A percentile compares a stretch with the other conserved stretches of the same genome.
Evolutionary conservation across 1,140 invertebrate species (phyloP).

Genomic region (Trialeurodes vaporariorum): DNA sequence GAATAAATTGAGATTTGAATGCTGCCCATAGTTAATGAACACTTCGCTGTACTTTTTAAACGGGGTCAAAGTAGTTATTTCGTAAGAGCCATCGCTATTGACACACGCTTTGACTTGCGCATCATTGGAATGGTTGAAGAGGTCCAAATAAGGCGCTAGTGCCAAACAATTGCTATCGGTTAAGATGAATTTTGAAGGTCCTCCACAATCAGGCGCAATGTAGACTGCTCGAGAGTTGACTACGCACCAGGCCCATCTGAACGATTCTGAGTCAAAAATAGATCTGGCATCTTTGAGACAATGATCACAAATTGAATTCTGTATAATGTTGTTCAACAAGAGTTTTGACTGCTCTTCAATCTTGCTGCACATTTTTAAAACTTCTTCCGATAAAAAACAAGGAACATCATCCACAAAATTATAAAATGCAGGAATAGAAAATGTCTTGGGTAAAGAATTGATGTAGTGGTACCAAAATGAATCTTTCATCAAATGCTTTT

Average conservation of each 20-base stretch:
- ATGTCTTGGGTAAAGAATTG: conserved; percentile 33
- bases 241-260: conserved; percentile 40
- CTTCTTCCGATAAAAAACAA: conserved; percentile 19
- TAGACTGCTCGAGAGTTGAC: conserved; percentile 48
- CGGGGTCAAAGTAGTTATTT: conserved; percentile 21
- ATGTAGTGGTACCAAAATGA: conserved; percentile 35
- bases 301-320: conserved; percentile 20
- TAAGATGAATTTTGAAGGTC: conserved; percentile 18
- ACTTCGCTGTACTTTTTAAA: conserved; percentile 26
- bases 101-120: conserved; percentile 23
- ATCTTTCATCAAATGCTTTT: conserved; percentile 22
- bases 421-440: conserved; percentile 30
- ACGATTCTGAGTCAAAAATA: conserved; percentile 25
- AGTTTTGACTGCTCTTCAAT: conserved; percentile 19
- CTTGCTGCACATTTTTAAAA: conserved; percentile 19
- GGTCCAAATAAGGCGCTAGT: conserved; percentile 48
- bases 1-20: conserved; percentile 26
- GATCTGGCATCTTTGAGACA: conserved; percentile 18
- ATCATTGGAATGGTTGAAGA: conserved; percentile 44
- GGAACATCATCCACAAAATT: conserved; percentile 5
- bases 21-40: conserved; percentile 29
- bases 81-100: conserved; percentile 20
- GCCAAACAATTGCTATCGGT: conserved; percentile 36
- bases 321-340: conserved; percentile 11
- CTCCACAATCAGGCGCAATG: conserved; percentile 21